phyloP scores from a whole-genome alignment of 2,888 invertebrate genomes.

The Fragum whitleyi region DNA sequence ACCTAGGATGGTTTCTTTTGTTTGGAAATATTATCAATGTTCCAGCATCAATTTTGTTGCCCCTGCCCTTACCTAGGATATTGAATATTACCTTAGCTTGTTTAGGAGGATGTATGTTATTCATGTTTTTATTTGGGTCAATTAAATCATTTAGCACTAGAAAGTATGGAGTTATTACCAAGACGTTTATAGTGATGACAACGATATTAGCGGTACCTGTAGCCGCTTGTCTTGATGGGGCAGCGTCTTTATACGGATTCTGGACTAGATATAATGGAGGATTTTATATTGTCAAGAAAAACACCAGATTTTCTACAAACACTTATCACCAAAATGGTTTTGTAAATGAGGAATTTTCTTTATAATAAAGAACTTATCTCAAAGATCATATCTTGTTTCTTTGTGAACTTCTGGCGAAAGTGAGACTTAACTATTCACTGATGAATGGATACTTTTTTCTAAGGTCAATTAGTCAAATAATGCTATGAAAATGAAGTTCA shows the following conservation, averaged over 20 bases:
- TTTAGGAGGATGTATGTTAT: constrained; percentile 63
- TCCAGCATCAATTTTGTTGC: constrained; percentile 59
- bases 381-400: no score
- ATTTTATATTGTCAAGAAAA: constrained; percentile 66
- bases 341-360: no score
- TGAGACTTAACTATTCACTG: no score
- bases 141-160: constrained; percentile 66
- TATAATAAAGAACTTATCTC: no score
- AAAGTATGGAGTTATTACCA: constrained; percentile 56
- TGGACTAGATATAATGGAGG: constrained; percentile 57
- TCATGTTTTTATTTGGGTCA: constrained; percentile 66
- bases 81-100: constrained; percentile 62
- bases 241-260: constrained; percentile 62
- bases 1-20: constrained; percentile 63
- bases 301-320: constrained; percentile 14
- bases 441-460: no score
- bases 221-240: constrained; percentile 62
- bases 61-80: constrained; percentile 60
- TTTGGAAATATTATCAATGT: constrained; percentile 63
- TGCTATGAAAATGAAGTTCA: no score
- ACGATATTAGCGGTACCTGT: constrained; percentile 61
- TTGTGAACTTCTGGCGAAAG: no score
- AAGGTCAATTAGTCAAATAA: no score
- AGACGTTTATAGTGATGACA: constrained; percentile 52
- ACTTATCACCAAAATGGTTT: no score